Base-by-base conservation (phyloP, 2,113 vertebrate species). In the Micronycteris hirsuta region DNA sequence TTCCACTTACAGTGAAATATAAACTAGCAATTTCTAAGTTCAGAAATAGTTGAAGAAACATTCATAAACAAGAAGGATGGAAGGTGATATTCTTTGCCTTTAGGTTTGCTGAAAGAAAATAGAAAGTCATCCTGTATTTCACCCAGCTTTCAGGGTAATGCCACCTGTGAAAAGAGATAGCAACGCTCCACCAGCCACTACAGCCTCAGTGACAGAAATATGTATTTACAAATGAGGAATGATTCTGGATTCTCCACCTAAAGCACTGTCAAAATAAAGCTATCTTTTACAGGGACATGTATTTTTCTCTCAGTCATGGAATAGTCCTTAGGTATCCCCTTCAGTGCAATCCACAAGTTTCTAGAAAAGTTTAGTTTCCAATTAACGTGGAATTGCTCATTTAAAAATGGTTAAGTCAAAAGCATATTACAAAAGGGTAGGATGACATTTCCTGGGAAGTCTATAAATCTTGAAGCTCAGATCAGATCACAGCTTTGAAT, bases 131-230 rank as follows among this genome's bases (percentile, higher is more conserved):
- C 13, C 10, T 58, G 19, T 45, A 36, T 94, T 82, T 81, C 36
- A 77, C 1, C 28, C 38, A 78, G 36, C 19, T 14, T 82, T 83
- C 67, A 70, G 49, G 20, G 54, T 16, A 61, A 28, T 68, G 41
- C 56, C 85, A 70, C 24, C 26, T 95, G 83, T 86, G 15, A 95
- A 88, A 91, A 80, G 17, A 97, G 71, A 95, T 11, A 96, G 63
- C 77, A 43, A 49, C 1, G 16, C n/a, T 86, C 41, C 5, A 19
- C 13, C 13, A 70, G 38, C 41, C 36, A 31, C 4, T 1, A 8
- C 15, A 14, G 78, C 24, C 71, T 41, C 36, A 3, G 43, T 73
- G 73, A 74, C 45, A 80, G 77, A 65, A 91, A 68, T 47, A 36
- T 93, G 10, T 47, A 63, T 74, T 88, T 63, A 74, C n/a, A 84